Conservation (phyloP, 2,797 vertebrate species). For the Emys orbicularis region DNA sequence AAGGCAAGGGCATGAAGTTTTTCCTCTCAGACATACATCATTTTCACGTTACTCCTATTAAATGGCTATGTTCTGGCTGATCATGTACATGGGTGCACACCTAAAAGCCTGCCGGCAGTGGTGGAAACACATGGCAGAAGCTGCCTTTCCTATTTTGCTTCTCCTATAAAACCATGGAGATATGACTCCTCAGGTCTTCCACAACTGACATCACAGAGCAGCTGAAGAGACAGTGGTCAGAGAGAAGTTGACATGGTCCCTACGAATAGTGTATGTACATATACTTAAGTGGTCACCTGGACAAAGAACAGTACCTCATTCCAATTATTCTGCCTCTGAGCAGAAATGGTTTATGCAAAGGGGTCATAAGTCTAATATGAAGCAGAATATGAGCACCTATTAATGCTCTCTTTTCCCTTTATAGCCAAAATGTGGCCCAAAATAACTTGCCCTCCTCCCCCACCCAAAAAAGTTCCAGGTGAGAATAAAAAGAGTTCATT, state of each 20-base stretch:
- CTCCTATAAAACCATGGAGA: not conserved
- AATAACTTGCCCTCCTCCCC: not conserved
- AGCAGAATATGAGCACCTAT: not conserved
- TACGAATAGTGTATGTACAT: not conserved
- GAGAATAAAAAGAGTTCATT: not conserved
- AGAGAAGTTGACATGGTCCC: accelerated
- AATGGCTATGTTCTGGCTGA: not conserved
- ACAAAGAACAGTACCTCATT: not conserved
- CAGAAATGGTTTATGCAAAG: not conserved
- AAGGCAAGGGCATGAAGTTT: not conserved
- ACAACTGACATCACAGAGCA: not conserved
- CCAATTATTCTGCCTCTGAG: not conserved
- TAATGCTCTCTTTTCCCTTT: not conserved
- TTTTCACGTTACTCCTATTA: not conserved
- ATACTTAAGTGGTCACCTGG: not conserved
- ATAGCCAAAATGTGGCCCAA: not conserved
- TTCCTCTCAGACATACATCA: not conserved
- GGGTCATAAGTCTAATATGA: not conserved
- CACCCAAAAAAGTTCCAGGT: not conserved
- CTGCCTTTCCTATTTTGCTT: not conserved
- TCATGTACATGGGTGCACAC: not conserved
- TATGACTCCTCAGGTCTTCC: not conserved
- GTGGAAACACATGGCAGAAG: not conserved
- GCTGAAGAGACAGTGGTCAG: not conserved
- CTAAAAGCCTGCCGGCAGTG: not conserved